A percentile compares a stretch with the other conserved stretches of the same genome.
phyloP scores from a whole-genome alignment of 2,797 vertebrate genomes.

The Sternarchorhynchus goeldii region DNA sequence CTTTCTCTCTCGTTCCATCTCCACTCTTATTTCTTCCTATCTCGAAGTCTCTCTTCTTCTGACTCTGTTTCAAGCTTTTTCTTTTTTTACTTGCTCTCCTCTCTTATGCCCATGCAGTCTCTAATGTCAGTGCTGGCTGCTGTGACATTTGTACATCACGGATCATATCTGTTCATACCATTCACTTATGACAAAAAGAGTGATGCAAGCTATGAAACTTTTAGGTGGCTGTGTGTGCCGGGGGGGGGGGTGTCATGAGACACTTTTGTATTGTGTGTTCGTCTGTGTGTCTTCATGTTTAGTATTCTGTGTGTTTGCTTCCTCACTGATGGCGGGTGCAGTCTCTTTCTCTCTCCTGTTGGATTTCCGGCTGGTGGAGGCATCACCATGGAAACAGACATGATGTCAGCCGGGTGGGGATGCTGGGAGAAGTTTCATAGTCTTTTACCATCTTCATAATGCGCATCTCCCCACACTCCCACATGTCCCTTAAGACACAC shows the following conservation, averaged over 20 bases:
- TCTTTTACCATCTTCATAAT: slow-evolving; percentile 23
- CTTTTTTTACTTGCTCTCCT: slow-evolving; percentile 57
- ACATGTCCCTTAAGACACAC: slow-evolving; percentile 28
- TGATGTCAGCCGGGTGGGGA: slow-evolving; percentile 72
- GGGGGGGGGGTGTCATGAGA: neutral
- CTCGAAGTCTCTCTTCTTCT: slow-evolving; percentile 8
- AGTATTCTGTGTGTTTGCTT: slow-evolving; percentile 73
- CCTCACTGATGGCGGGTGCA: slow-evolving; percentile 70
- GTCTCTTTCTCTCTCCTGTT: slow-evolving; percentile 41
- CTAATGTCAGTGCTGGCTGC: slow-evolving; percentile 69
- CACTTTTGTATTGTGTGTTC: slow-evolving; percentile 8
- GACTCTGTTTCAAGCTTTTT: slow-evolving; percentile 30
- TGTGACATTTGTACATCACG: slow-evolving; percentile 71
- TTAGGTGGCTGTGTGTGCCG: neutral
- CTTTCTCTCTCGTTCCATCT: neutral
- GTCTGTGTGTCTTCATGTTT: slow-evolving; percentile 58
- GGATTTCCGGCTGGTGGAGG: slow-evolving; percentile 59
- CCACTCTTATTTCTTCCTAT: neutral
- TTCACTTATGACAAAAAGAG: slow-evolving; percentile 59
- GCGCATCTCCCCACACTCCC: neutral
- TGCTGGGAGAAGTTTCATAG: slow-evolving; percentile 46
- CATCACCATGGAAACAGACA: slow-evolving; percentile 80
- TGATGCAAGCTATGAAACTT: neutral
- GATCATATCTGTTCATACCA: slow-evolving; percentile 66
- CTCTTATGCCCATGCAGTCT: slow-evolving; percentile 55